Evolutionary conservation across 2,797 vertebrate genomes (phyloP).

Genomic region (Cyprinodon diabolis): DNA sequence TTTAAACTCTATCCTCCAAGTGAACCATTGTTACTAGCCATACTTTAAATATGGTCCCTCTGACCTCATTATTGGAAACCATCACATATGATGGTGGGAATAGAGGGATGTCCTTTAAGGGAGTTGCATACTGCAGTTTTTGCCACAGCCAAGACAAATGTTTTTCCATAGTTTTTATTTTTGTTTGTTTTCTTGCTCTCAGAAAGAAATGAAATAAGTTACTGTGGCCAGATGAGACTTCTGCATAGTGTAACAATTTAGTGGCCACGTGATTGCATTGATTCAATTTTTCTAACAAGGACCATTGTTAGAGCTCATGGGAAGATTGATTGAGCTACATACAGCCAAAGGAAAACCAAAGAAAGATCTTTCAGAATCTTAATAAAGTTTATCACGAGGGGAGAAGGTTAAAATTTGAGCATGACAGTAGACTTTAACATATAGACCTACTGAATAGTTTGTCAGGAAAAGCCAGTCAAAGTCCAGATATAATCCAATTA

Average conservation of each 20-base stretch:
- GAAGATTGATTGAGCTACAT: not conserved
- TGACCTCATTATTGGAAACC: slow-evolving; percentile 39
- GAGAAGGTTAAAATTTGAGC: not conserved
- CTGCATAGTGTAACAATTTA: not conserved
- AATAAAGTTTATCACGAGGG: not conserved
- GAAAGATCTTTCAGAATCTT: not conserved
- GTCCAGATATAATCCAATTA: not conserved
- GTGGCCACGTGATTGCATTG: not conserved
- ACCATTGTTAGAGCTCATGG: not conserved
- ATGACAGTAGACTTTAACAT: not conserved
- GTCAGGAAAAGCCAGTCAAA: not conserved
- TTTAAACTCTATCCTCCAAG: slow-evolving; percentile 17
- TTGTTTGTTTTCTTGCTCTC: too few relatives aligned
- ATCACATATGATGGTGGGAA: slow-evolving; percentile 16
- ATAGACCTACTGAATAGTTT: not conserved
- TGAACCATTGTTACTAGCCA: slow-evolving; percentile 26
- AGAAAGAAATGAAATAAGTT: not conserved
- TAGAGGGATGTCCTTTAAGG: slow-evolving; percentile 23
- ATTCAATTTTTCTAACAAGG: not conserved
- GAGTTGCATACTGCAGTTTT: slow-evolving; percentile 11
- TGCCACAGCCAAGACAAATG: slow-evolving; percentile 26
- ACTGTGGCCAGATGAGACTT: not conserved
- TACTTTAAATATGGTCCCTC: slow-evolving; percentile 30
- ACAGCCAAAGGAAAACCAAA: not conserved
- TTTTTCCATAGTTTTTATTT: too few relatives aligned